Evolutionary conservation across 2,888 invertebrate species (phyloP), one percentile per base, ranked within the genome.

Genomic region (Morpho helenor): DNA sequence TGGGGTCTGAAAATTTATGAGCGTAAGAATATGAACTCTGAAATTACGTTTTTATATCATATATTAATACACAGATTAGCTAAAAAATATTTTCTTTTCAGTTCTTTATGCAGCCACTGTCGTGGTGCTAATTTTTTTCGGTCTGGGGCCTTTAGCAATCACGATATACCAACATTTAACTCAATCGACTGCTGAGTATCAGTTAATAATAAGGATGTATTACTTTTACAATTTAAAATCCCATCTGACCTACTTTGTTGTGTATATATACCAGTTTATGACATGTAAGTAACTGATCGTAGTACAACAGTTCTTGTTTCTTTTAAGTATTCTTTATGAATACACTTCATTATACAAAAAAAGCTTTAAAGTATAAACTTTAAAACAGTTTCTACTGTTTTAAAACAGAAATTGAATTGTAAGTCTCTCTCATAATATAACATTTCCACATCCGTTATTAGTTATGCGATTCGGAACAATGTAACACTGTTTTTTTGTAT

Each of bases 181-280:
- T 1, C 43, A 57, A 7, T 43, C 47, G 7, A 50, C 55, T 8
- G 44, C 49, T 0, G 52, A 58, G 7, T 68, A 66, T n/a, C 49
- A 59, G 10, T 61, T 62, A 22, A 57, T 63, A 7, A 7, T 66
- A 10, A 57, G 66, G 45, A 51, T 56, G 46, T 66, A 65, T 56
- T 66, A 56, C 41, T 59, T 63, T 10, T 60, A 50, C n/a, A 42
- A 56, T 47, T 5, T 64, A 5, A 31, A 61, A 5, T 61, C 62
- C 4, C 53, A 57, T 8, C 61, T 58, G 4, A 49, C 58, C 8
- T 68, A 67, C 51, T 62, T 49, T n/a, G 4, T 65, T 3, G 57
- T 50, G 8, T 64, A 58, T 16, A 8, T 48, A 5, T 63, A 58
- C 51, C 50, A 63, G 7, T 22, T 49, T 8, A n/a, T 59, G 40